Evolutionary conservation across 2,113 vertebrate species (phyloP).

Genomic region (Lasiurus borealis): DNA sequence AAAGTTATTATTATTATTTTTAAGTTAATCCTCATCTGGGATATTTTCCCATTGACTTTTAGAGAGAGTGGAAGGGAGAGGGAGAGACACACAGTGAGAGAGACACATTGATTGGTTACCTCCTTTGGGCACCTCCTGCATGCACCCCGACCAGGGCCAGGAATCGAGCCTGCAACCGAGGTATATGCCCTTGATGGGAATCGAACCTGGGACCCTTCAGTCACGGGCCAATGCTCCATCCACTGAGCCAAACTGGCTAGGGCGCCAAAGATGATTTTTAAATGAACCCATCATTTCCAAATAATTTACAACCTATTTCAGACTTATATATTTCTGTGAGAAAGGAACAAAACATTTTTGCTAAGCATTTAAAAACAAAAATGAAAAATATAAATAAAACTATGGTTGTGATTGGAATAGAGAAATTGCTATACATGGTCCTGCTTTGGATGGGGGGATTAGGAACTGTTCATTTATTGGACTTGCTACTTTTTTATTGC

Average conservation of each 20-base stretch:
- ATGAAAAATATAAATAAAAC: neutral
- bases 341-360: slow-evolving; percentile 35
- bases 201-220: too few relatives aligned
- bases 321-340: neutral
- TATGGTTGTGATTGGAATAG: neutral
- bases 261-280: neutral
- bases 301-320: neutral
- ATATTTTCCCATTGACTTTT: too few relatives aligned
- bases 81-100: too few relatives aligned
- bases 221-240: too few relatives aligned
- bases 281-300: slow-evolving; percentile 26
- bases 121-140: too few relatives aligned
- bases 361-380: slow-evolving; percentile 46
- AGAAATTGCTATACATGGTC: neutral
- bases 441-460: neutral
- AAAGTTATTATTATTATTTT: neutral
- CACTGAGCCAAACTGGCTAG: too few relatives aligned
- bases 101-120: too few relatives aligned
- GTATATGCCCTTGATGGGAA: too few relatives aligned
- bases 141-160: too few relatives aligned
- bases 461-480: neutral
- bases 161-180: too few relatives aligned
- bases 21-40: neutral
- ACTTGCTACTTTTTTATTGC: neutral
- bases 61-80: too few relatives aligned